Base-by-base conservation (phyloP, 2,888 invertebrate genomes). In the Leucoptera coffeella region DNA sequence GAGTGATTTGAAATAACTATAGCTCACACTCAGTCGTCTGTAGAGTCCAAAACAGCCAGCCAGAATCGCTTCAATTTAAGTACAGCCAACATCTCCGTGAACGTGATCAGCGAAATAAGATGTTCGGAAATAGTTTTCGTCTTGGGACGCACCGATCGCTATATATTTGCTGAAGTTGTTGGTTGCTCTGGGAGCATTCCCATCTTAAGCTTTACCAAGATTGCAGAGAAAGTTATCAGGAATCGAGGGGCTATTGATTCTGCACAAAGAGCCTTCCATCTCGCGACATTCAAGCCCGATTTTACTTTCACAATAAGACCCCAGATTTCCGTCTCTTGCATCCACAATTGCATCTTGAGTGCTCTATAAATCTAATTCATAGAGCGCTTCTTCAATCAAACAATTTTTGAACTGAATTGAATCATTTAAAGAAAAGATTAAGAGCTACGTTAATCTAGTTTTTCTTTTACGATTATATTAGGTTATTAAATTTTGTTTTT, bases 191-290 rank as follows among this genome's bases (percentile, higher is more conserved):
- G 23, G 9, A 14, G n/a, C n/a, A 11, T 23, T 3, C 9, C 12
- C 10, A 25, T 15, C 15, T 26, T 26, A 47, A 58, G 57, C 50
- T n/a, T n/a, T 56, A 53, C 40, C 36, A 38, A 45, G 45, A 48
- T 50, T 41, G 51, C 46, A 55, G 60, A 56, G 55, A 59, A 64
- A 64, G 57, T 59, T 62, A 58, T 55, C 57, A 55, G 59, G 58
- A 62, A 62, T 65, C 59, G 58, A 52, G 55, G 49, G 45, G 45
- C 56, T 57, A 64, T 62, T 64, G 65, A 64, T 62, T 57, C 59
- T 43, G 50, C 56, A 59, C 65, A 65, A 64, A 58, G 59, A 50
- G 45, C 45, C 46, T 58, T 57, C 53, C 55, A 53, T 53, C 50
- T 55, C 47, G 57, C 56, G 57, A 60, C 56, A 59, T 56, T 56